These are phyloP conservation scores for Myotis planiceps DNA, from an alignment of 2,797 vertebrate species.

Conservation along the genomic window DNA sequence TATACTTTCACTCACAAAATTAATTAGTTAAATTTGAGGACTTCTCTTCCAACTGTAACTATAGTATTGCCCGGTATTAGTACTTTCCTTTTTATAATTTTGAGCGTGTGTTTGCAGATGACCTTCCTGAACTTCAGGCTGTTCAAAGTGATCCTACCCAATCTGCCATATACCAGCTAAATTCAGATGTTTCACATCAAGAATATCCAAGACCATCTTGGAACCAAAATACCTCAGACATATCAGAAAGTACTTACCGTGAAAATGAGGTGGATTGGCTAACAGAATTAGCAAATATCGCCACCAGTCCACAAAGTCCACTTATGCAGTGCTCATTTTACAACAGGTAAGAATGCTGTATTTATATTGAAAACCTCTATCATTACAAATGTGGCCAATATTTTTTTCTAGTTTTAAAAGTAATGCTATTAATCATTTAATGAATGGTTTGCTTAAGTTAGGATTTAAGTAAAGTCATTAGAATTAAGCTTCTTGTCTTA, in stretches of 20 bases:
- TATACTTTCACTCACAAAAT: slow-evolving; percentile 19
- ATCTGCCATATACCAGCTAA: slow-evolving; percentile 93
- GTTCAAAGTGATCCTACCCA: slow-evolving; percentile 94
- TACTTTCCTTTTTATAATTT: slow-evolving; percentile 43
- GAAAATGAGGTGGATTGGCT: slow-evolving; percentile 95
- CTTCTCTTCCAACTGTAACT: slow-evolving; percentile 2
- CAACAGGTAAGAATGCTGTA: slow-evolving; percentile 85
- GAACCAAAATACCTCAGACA: slow-evolving; percentile 89
- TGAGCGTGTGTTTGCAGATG: slow-evolving; percentile 88
- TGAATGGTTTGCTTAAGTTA: not conserved
- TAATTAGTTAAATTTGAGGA: slow-evolving; percentile 41
- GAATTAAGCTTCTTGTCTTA: not conserved
- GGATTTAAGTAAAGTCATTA: not conserved
- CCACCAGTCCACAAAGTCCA: slow-evolving; percentile 98
- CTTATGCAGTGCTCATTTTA: slow-evolving; percentile 94
- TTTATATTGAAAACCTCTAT: not conserved
- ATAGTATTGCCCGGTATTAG: not conserved
- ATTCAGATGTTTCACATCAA: slow-evolving; percentile 94
- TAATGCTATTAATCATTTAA: not conserved
- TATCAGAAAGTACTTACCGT: slow-evolving; percentile 86
- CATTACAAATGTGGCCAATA: not conserved
- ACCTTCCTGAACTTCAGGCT: slow-evolving; percentile 98
- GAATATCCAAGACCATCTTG: slow-evolving; percentile 90
- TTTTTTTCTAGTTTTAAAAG: slow-evolving; percentile 4
- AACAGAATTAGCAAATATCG: slow-evolving; percentile 97